A percentile compares a stretch with the other conserved stretches of the same genome.
These are phyloP conservation scores for Drosophila nr. fundita DNA, from an alignment of 2,888 invertebrate genomes.

Conservation along the genomic window DNA sequence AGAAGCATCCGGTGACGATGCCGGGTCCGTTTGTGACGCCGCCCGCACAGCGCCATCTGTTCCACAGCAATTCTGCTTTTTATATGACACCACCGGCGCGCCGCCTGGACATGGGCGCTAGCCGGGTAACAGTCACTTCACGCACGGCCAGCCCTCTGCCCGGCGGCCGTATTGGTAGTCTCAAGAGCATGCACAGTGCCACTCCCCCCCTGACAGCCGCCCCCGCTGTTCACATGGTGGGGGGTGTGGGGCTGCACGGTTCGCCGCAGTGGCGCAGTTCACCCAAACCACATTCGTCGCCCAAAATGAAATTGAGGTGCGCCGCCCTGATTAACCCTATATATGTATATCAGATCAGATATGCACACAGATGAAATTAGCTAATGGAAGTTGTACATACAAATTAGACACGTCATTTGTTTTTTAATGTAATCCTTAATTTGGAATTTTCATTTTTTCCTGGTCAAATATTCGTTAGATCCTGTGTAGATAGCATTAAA, in stretches of 20 bases:
- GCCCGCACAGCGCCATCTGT: slow-evolving; percentile 87
- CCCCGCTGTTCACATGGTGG: slow-evolving; percentile 15
- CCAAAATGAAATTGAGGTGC: slow-evolving; percentile 96
- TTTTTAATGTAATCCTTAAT: not conserved
- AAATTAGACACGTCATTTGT: not conserved
- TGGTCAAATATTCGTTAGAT: not conserved
- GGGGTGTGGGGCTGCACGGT: slow-evolving; percentile 83
- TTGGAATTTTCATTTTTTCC: not conserved
- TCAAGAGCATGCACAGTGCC: slow-evolving; percentile 87
- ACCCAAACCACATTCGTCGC: slow-evolving; percentile 91
- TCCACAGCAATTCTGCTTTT: slow-evolving; percentile 87
- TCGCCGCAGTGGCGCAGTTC: slow-evolving; percentile 87
- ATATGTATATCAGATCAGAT: not conserved
- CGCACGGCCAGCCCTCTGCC: slow-evolving; percentile 87
- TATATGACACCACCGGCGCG: slow-evolving; percentile 90
- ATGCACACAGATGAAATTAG: slow-evolving; percentile 29
- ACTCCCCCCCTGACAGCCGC: slow-evolving; percentile 33
- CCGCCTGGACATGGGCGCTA: slow-evolving; percentile 85
- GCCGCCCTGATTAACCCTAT: slow-evolving; percentile 16
- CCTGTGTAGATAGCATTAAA: not conserved
- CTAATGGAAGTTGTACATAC: slow-evolving; percentile 29
- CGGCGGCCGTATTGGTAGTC: slow-evolving; percentile 87
- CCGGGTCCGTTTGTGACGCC: slow-evolving; percentile 93
- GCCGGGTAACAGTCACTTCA: slow-evolving; percentile 71
- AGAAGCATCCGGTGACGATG: slow-evolving; percentile 95